phyloP scores from a whole-genome alignment of 2,888 invertebrate species.

The Ormia ochracea region DNA sequence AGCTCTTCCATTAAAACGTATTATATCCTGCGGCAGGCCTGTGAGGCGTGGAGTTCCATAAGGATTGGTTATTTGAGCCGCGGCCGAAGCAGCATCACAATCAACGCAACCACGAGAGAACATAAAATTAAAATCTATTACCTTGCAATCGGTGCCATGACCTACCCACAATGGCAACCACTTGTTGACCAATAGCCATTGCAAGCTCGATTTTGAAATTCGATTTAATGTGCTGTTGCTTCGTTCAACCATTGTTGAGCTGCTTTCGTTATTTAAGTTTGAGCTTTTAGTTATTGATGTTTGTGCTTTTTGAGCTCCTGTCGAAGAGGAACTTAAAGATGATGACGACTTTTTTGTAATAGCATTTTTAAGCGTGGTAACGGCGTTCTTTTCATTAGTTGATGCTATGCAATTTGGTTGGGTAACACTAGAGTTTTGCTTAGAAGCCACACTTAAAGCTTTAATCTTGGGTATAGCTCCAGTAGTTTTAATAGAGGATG shows the following conservation, averaged over 20 bases:
- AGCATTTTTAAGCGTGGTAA: constrained; percentile 64
- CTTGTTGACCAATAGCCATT: constrained; percentile 83
- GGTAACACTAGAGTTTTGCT: constrained; percentile 61
- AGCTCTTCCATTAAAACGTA: constrained; percentile 73
- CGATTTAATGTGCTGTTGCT: constrained; percentile 74
- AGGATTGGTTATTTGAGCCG: constrained; percentile 70
- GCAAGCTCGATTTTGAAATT: constrained; percentile 81
- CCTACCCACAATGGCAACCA: constrained; percentile 82
- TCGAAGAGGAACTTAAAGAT: not conserved
- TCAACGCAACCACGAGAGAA: constrained; percentile 77
- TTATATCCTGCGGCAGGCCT: constrained; percentile 72
- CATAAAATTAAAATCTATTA: constrained; percentile 78
- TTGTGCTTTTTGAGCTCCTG: constrained; percentile 19
- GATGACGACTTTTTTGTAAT: constrained; percentile 65
- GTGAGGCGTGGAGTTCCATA: constrained; percentile 71
- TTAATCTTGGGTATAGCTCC: constrained; percentile 75
- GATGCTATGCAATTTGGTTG: constrained; percentile 55
- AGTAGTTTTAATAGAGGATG: constrained; percentile 63
- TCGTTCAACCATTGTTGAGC: constrained; percentile 67
- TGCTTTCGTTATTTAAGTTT: constrained; percentile 46
- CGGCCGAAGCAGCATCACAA: constrained; percentile 72
- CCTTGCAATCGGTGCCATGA: constrained; percentile 79
- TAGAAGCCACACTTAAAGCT: constrained; percentile 63
- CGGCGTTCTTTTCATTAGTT: constrained; percentile 52
- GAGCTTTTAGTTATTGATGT: constrained; percentile 66